phyloP scores from a whole-genome alignment of 30 jellyfish, hydroid and myxozoan genomes.

The Catostylus mosaicus region DNA sequence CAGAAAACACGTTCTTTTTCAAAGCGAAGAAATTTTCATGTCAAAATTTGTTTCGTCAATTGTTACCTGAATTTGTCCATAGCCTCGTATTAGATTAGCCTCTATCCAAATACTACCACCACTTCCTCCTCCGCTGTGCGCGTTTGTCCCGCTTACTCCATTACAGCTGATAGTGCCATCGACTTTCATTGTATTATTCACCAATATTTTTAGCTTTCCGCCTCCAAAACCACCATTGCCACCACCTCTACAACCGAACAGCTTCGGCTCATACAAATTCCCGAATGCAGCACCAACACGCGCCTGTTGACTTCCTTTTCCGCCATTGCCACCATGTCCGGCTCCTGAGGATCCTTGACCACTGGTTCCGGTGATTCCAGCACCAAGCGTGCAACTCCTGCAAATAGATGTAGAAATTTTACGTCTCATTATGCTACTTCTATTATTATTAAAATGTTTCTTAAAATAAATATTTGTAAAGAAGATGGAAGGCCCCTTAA shows the following conservation, averaged over 20 bases:
- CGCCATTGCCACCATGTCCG: conserved; percentile 82
- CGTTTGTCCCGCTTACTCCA: conserved; percentile 31
- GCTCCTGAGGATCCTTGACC: conserved; percentile 71
- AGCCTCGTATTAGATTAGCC: conserved; percentile 50
- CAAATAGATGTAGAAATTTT: neutral
- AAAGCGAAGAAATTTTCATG: too few species aligned
- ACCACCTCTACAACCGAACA: conserved; percentile 71
- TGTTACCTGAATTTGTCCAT: conserved; percentile 67
- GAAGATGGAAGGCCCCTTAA: too few species aligned
- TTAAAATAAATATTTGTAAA: too few species aligned
- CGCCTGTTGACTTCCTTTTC: conserved; percentile 50
- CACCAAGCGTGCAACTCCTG: conserved; percentile 52
- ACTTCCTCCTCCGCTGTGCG: conserved; percentile 74
- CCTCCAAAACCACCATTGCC: conserved; percentile 76
- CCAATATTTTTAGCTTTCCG: conserved; percentile 40
- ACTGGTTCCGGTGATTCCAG: conserved; percentile 43
- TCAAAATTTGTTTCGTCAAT: too few species aligned
- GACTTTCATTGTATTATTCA: conserved; percentile 48
- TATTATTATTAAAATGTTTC: neutral
- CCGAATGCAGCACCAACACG: conserved; percentile 74
- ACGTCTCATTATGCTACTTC: neutral
- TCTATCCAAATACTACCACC: conserved; percentile 72
- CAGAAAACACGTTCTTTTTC: too few species aligned
- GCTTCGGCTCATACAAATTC: conserved; percentile 57
- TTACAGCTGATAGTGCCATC: conserved; percentile 61